Evolutionary conservation across 2,113 vertebrate species (phyloP), one percentile per base, ranked within the genome.

Genomic region (Nycticebus coucang): DNA sequence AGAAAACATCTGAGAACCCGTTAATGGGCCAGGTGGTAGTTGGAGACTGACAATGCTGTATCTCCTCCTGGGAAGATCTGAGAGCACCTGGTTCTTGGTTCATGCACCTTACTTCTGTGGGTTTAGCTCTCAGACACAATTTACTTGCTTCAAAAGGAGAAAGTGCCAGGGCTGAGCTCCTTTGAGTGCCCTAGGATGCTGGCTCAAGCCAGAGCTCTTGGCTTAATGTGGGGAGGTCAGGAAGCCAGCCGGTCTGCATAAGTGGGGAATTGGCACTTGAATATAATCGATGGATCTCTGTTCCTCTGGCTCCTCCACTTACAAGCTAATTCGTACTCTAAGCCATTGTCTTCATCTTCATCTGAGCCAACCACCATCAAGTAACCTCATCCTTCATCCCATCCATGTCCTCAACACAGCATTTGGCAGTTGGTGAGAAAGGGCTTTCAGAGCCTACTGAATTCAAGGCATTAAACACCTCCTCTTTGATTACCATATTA

Each of bases 261-360:
- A 2, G 50, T 4, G 33, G 10, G 7, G 7, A 28, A 10, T 7
- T 5, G n/a, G 53, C 22, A 37, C 2, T 50, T 33, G 33, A 11
- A 19, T 19, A 1, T 55, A 17, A 55, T 59, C 59, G 15, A 13
- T 50, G 28, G 33, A 35, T 10, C 30, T 22, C 13, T 11, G 24
- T 1, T n/a, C 59, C 15, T 53, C 45, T 7, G 77, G 37, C 66
- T 53, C 50, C 9, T 59, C 35, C 41, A 11, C 35, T 35, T 30
- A 1, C 10, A 74, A 74, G 19, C 18, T 2, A 9, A 13, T 45
- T 24, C 28, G n/a, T 11, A 11, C 0, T 28, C 18, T 15, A 9
- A 50, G 22, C 7, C 33, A 11, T 12, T 11, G 21, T 59, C 77
- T 74, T 26, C 68, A 89, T 55, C 45, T 37, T 5, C 64, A 60